Evolutionary conservation across 2,113 vertebrate species (phyloP), one percentile per base, ranked within the genome.

Genomic region (Indicator maculatus): DNA sequence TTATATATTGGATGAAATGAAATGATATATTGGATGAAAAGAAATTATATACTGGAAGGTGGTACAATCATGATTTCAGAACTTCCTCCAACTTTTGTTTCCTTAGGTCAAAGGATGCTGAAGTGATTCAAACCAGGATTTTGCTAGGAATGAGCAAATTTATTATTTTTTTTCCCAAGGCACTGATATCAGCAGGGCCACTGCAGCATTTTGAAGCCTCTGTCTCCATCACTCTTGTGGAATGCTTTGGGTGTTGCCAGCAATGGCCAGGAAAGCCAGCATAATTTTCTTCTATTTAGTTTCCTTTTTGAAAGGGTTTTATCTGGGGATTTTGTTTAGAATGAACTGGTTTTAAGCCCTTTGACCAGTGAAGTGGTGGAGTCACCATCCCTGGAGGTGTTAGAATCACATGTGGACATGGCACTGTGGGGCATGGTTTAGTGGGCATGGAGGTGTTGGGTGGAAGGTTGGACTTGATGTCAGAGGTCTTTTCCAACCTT

Each of bases 171-270:
- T 67, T 21, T 64, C 13, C 23, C 33, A 12, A 0, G 19, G 30
- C 19, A 1, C 9, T 41, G 63, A 0, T 26, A 6, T 44, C 24
- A 15, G 53, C 2, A 27, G 66, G 18, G 16, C 15, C 27, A 9
- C 23, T 17, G 33, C 27, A 12, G 44, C 8, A 8, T 30, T 59
- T 20, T 5, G 60, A 56, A n/a, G 28, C 73, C 27, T 66, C 44
- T 11, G n/a, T 39, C 27, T 45, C 58, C 26, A 11, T 45, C 0
- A 0, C 65, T 52, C 11, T 4, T 52, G 12, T 2, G 8, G 63
- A 26, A 9, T 21, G 20, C n/a, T 83, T 64, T 50, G 50, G 45
- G 11, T 8, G 0, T 6, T 50, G 5, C 10, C 16, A 4, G 44
- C 5, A n/a, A 9, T 15, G 18, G 14, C 44, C 44, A 61, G 66